These are phyloP conservation scores for Pyrocoelia pectoralis DNA, from an alignment of 2,888 invertebrate species.

Conservation along the genomic window DNA sequence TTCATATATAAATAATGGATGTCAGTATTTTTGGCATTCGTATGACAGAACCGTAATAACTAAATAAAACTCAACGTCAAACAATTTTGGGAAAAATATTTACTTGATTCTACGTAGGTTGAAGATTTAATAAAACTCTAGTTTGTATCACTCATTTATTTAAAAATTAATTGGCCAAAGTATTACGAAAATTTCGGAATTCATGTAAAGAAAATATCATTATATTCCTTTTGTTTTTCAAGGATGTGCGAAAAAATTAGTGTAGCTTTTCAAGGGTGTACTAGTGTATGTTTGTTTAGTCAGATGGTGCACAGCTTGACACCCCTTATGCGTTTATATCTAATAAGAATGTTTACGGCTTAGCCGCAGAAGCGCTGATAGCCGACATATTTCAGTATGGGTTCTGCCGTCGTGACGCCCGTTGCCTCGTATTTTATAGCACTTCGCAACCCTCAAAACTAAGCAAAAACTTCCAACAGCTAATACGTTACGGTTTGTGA, in stretches of 20 bases:
- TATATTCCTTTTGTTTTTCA: no score
- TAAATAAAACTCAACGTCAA: background rate
- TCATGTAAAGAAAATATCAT: no score
- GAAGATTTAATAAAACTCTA: no score
- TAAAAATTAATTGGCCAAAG: no score
- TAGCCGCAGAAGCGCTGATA: slow-evolving; percentile 34
- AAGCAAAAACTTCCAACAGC: slow-evolving; percentile 31
- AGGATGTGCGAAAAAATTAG: background rate
- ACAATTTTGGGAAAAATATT: background rate
- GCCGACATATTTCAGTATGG: slow-evolving; percentile 30
- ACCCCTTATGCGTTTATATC: slow-evolving; percentile 32
- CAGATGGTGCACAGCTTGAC: slow-evolving; percentile 28
- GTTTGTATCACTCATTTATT: no score
- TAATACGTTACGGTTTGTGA: slow-evolving; percentile 24
- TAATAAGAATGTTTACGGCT: slow-evolving; percentile 32
- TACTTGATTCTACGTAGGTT: background rate
- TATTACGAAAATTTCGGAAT: no score
- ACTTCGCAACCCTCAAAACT: slow-evolving; percentile 31
- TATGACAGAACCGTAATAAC: background rate
- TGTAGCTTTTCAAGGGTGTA: slow-evolving; percentile 6
- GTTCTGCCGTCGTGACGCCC: slow-evolving; percentile 33
- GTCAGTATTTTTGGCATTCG: background rate
- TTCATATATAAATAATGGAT: background rate
- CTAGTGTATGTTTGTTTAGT: slow-evolving; percentile 21
- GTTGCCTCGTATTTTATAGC: slow-evolving; percentile 31